These are phyloP conservation scores for Cenopis cana DNA, from an alignment of 2,888 invertebrate genomes.

Conservation along the genomic window DNA sequence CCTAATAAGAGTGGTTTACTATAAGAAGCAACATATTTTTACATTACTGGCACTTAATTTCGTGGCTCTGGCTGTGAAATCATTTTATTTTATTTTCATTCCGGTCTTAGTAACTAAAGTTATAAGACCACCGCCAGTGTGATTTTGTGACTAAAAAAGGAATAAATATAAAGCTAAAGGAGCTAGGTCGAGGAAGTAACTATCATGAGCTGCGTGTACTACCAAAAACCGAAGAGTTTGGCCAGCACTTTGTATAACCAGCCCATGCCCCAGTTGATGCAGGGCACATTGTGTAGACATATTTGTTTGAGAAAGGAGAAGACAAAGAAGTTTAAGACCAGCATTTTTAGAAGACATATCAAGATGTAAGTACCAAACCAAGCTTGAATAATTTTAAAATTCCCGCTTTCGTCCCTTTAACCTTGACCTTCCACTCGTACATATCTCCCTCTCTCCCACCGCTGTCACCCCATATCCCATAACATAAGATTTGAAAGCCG, in stretches of 20 bases:
- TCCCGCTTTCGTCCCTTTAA: constrained; percentile 9
- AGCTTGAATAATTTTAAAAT: constrained; percentile 24
- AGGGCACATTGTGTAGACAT: constrained; percentile 63
- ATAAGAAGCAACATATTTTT: not conserved
- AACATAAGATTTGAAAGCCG: too few relatives aligned
- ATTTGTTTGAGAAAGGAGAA: constrained; percentile 71
- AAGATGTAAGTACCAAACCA: constrained; percentile 72
- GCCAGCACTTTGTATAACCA: constrained; percentile 59
- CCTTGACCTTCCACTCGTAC: constrained; percentile 42
- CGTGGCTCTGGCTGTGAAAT: constrained; percentile 46
- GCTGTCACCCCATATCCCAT: constrained; percentile 13
- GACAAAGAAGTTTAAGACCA: constrained; percentile 73
- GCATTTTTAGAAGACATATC: constrained; percentile 65
- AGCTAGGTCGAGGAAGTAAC: constrained; percentile 42
- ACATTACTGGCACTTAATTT: constrained; percentile 1
- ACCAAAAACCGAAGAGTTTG: constrained; percentile 60
- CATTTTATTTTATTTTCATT: constrained; percentile 48
- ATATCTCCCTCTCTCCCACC: constrained; percentile 34
- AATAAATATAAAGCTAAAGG: constrained; percentile 20
- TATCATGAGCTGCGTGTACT: constrained; percentile 74
- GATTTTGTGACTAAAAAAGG: constrained; percentile 45
- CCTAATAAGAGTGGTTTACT: not conserved
- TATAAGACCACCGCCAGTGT: constrained; percentile 61
- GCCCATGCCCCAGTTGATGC: constrained; percentile 53
- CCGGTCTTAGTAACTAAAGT: constrained; percentile 65